Conservation (phyloP, 2,888 invertebrate species). For the Gastrophysa polygoni region DNA sequence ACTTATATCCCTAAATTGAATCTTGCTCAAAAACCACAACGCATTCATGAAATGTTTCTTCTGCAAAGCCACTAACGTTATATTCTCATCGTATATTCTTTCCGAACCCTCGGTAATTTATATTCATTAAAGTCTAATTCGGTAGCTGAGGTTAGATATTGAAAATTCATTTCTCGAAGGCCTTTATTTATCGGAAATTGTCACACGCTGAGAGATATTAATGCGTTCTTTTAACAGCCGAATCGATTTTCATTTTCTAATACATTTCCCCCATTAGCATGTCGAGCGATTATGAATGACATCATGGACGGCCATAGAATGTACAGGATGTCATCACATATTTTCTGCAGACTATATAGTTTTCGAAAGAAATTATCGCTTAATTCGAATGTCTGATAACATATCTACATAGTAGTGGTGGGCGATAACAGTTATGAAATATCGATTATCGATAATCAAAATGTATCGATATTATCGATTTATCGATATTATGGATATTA, state of each 20-base stretch:
- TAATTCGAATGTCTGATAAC: too few species aligned
- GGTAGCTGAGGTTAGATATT: constrained; percentile 37
- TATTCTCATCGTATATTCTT: constrained; percentile 12
- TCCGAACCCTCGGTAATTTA: constrained; percentile 42
- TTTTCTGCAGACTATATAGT: too few species aligned
- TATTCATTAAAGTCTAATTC: constrained; percentile 54
- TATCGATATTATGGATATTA: too few species aligned
- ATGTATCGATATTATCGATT: too few species aligned
- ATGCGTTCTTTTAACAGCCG: constrained; percentile 32
- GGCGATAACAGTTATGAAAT: too few species aligned
- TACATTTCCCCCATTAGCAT: constrained; percentile 25
- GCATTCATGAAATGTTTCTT: neutral
- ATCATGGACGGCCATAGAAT: neutral
- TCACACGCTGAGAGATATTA: constrained; percentile 32
- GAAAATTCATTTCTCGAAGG: constrained; percentile 37
- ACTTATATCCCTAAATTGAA: neutral
- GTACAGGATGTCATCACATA: too few species aligned
- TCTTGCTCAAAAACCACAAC: neutral
- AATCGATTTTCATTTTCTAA: constrained; percentile 34
- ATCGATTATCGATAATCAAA: too few species aligned
- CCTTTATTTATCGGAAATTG: constrained; percentile 36
- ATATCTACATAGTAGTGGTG: too few species aligned
- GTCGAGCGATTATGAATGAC: neutral
- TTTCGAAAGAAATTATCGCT: too few species aligned
- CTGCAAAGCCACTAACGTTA: neutral